Evolutionary conservation across 2,888 invertebrate species (phyloP).

Genomic region (Luperina nickerlii): DNA sequence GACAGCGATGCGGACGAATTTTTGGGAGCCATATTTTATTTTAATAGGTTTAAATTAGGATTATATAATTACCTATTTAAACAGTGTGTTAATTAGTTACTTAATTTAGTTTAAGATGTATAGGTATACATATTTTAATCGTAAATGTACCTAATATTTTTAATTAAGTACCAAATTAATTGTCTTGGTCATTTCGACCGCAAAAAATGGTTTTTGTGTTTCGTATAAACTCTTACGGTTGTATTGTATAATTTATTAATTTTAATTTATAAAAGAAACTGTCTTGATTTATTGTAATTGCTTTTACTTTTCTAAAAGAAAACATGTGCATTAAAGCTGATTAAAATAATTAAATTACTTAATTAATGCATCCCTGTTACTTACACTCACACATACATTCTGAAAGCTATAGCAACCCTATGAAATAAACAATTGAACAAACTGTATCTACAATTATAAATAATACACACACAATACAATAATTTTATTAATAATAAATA

Average conservation of each 20-base stretch:
- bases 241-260: not conserved
- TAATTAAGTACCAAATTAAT: not conserved
- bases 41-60: not conserved
- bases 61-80: not conserved
- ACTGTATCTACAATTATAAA: not conserved
- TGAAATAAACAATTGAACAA: not conserved
- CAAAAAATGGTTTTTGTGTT: not conserved
- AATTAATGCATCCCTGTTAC: not conserved
- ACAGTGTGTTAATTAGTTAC: not conserved
- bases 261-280: not conserved
- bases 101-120: too few species aligned
- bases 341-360: not conserved
- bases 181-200: not conserved
- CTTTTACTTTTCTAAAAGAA: not conserved
- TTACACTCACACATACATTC: too few species aligned
- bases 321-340: not conserved
- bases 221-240: not conserved
- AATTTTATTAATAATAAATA: not conserved
- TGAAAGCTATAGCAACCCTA: not conserved
- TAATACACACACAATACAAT: not conserved
- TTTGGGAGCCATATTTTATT: not conserved
- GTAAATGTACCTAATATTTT: not conserved
- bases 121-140: not conserved
- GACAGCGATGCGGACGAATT: not conserved
- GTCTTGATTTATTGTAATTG: not conserved